Percentiles rank a stretch among this genome's conserved stretches.
These are phyloP conservation scores for Phortica okadai DNA, from an alignment of 2,888 invertebrate genomes.

Conservation along the genomic window DNA sequence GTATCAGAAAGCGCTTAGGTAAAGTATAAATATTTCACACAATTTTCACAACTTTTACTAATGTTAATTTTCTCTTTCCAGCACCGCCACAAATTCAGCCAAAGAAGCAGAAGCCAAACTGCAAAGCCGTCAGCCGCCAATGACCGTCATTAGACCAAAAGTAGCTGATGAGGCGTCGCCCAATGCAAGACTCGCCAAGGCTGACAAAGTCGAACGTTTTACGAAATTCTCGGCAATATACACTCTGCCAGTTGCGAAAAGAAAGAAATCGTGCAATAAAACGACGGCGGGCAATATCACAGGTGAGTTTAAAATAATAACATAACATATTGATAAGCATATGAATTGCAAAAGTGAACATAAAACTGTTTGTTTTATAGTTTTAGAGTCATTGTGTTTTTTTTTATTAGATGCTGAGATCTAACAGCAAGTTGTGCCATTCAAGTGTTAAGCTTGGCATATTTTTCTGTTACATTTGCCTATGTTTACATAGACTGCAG, in stretches of 20 bases:
- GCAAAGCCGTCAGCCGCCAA: conserved; percentile 38
- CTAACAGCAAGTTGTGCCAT: too few species aligned
- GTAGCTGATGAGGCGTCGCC: conserved; percentile 33
- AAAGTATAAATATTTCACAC: conserved; percentile 34
- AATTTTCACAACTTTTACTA: background rate
- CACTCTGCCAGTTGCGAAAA: conserved; percentile 69
- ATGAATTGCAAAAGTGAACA: too few species aligned
- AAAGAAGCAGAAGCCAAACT: conserved; percentile 52
- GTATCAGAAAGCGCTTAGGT: conserved; percentile 79
- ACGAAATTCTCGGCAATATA: conserved; percentile 73
- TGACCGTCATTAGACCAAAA: background rate
- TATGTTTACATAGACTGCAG: too few species aligned
- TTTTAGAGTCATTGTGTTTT: too few species aligned
- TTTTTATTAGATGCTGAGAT: too few species aligned
- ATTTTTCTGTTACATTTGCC: too few species aligned
- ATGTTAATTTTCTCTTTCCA: conserved; percentile 32
- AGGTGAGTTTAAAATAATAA: conserved; percentile 47
- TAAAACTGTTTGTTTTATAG: too few species aligned
- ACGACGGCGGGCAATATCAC: conserved; percentile 62
- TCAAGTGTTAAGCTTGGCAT: too few species aligned
- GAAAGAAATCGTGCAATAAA: conserved; percentile 60
- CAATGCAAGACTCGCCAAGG: background rate
- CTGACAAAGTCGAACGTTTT: conserved; percentile 66
- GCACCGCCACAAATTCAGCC: conserved; percentile 60
- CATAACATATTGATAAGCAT: background rate